Percentiles rank a stretch among this genome's conserved stretches.
Evolutionary conservation across 2,113 vertebrate species (phyloP).

Genomic region (Thermophis baileyi): DNA sequence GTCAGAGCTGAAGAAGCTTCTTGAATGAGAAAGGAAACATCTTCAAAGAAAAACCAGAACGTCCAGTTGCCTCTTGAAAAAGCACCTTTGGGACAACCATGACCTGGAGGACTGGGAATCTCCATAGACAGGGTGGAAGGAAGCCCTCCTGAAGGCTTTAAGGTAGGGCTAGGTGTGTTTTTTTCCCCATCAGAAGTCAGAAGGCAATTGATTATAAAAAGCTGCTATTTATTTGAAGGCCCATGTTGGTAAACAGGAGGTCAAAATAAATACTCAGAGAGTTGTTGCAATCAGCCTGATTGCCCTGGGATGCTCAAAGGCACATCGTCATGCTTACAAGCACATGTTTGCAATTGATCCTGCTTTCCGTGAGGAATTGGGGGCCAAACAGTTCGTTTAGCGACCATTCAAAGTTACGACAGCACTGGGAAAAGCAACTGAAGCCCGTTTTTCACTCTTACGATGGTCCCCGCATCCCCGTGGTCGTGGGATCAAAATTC

Average conservation of each 20-base stretch:
- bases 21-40: too few relatives aligned
- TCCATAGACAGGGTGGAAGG: not conserved
- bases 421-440: not conserved
- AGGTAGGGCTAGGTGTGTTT: not conserved
- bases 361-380: not conserved
- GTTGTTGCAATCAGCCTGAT: not conserved
- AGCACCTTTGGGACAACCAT: too few relatives aligned
- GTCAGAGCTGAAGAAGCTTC: too few relatives aligned
- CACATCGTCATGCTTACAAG: too few relatives aligned
- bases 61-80: too few relatives aligned
- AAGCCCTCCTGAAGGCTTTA: not conserved
- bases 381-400: not conserved
- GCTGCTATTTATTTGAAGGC: conserved; percentile 61
- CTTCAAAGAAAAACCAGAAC: too few relatives aligned
- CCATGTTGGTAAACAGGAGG: conserved; percentile 9
- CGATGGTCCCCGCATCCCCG: not conserved
- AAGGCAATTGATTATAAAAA: conserved; percentile 48
- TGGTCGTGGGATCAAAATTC: not conserved
- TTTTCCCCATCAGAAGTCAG: not conserved
- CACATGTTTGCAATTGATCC: not conserved
- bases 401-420: not conserved
- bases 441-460: not conserved
- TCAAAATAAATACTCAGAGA: conserved; percentile 69
- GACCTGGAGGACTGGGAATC: too few relatives aligned
- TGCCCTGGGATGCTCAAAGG: rapidly evolving